Conservation (phyloP, 2,113 vertebrate genomes). For the Raja brachyura region DNA sequence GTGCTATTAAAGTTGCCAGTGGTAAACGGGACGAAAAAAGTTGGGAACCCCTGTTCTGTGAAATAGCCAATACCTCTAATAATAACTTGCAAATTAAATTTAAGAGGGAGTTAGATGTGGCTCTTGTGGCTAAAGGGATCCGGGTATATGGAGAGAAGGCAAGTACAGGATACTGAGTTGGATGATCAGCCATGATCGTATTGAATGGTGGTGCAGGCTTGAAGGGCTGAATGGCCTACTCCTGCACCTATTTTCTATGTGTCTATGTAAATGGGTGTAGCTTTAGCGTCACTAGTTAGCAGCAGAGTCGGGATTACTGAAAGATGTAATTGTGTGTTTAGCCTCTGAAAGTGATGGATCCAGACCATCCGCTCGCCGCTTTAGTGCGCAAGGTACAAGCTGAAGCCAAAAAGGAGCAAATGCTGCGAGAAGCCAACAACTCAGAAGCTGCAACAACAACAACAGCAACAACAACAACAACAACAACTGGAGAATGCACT, state of each 20-base stretch:
- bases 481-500: conserved; percentile 62
- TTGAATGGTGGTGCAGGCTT: no score
- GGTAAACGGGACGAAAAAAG: no score
- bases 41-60: neutral
- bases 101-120: no score
- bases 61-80: neutral
- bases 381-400: conserved; percentile 79
- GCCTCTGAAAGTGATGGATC: conserved; percentile 92
- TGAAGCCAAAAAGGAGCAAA: conserved; percentile 62
- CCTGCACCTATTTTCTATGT: no score
- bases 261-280: neutral
- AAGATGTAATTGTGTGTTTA: conserved; percentile 46
- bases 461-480: no score
- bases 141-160: no score
- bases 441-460: conserved; percentile 41
- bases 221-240: no score
- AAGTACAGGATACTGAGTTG: no score
- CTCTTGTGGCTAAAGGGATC: no score
- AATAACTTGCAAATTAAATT: neutral
- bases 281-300: conserved; percentile 38
- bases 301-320: neutral
- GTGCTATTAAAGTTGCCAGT: no score
- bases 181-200: no score
- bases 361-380: conserved; percentile 85
- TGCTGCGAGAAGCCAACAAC: conserved; percentile 55